Conservation (phyloP, 2,888 invertebrate species). For the Tenodera sinensis region DNA sequence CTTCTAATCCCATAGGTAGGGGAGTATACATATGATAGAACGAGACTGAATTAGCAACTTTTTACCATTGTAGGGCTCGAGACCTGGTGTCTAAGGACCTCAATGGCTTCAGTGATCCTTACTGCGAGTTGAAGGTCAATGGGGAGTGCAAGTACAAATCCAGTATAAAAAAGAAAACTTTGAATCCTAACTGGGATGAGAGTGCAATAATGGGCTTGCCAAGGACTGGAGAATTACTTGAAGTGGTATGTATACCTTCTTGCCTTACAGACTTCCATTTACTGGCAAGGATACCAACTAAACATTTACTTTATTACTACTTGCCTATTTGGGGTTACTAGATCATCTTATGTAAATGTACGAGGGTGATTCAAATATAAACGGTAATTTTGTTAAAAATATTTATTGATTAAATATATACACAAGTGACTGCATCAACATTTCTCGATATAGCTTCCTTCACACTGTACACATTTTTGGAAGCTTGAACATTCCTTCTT, state of each 20-base stretch:
- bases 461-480: no score
- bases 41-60: no score
- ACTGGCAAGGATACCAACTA: neutral
- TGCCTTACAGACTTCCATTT: neutral
- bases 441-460: no score
- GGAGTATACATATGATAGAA: no score
- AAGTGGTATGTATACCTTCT: constrained; percentile 44
- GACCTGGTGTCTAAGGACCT: constrained; percentile 52
- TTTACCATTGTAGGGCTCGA: constrained; percentile 42
- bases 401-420: no score
- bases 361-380: no score
- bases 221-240: constrained; percentile 44
- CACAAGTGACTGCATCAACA: no score
- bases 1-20: no score
- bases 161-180: constrained; percentile 51
- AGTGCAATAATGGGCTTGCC: constrained; percentile 50
- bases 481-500: no score
- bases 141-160: constrained; percentile 51
- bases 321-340: no score
- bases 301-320: neutral
- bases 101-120: constrained; percentile 55
- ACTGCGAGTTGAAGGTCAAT: constrained; percentile 49
- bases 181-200: constrained; percentile 54
- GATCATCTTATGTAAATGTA: no score
- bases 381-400: no score